Evolutionary conservation across 2,113 vertebrate species (phyloP), one percentile per base, ranked within the genome.

Genomic region (Phalacrocorax carbo): DNA sequence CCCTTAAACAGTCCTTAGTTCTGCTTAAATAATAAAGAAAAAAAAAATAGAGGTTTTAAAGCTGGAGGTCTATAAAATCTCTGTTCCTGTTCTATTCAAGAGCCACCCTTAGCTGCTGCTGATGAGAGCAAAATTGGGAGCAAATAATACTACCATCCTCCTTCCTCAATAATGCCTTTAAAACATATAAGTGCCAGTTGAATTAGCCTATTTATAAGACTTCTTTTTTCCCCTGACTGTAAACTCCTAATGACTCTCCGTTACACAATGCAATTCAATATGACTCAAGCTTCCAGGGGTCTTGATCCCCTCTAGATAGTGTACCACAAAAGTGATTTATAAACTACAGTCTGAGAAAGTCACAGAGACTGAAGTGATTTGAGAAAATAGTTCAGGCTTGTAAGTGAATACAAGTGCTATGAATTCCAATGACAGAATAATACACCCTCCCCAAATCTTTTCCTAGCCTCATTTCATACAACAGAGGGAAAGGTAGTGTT

Each of bases 361-460:
- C 97, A 94, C 94, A 94, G 97, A 96, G 91, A 97, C 75, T 52
- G 79, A 94, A 97, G 95, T 87, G 97, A 97, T 98, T 95, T 96
- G 97, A 98, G 96, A 97, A 97, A 97, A 97, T 96, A 97, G 94
- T 96, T 96, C 94, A 96, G 89, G 97, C 96, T 98, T 97, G 96
- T 97, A 96, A 97, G 97, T 93, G 98, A 97, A 97, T 97, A 96
- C 97, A 96, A 98, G 96, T 92, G 96, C 96, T 95, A 92, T 98
- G 98, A 97, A 98, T 98, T 96, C 97, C 97, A 97, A 88, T 97
- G 97, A 86, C 96, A 95, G 97, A 94, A 94, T 96, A 89, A 97
- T 96, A 94, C 92, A 34, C 91, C 81, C 90, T 78, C 72, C 86
- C 94, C 90, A 94, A 94, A 95, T 87, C 94, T 94, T 92, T 95